Evolutionary conservation across 2,113 vertebrate genomes (phyloP).

Genomic region (Lamprotornis superbus): DNA sequence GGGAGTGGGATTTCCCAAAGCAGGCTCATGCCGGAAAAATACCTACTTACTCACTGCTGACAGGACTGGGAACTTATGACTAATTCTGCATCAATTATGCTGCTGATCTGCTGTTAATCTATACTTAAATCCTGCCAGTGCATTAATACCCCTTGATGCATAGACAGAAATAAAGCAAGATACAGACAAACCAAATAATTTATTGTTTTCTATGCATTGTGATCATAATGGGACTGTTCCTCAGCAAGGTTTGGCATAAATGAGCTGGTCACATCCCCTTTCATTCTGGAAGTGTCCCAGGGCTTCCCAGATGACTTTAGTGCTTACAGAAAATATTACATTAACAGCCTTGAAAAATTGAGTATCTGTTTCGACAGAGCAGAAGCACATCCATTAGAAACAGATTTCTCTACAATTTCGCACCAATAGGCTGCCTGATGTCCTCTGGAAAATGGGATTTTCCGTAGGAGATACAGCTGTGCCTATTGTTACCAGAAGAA

Average conservation of each 20-base stretch:
- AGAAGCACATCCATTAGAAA: background rate
- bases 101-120: background rate
- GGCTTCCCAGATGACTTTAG: background rate
- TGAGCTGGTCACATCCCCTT: background rate
- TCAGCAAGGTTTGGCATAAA: background rate
- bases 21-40: background rate
- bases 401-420: background rate
- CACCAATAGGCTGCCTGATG: background rate
- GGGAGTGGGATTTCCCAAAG: conserved; percentile 24
- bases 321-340: background rate
- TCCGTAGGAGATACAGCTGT: fast-evolving
- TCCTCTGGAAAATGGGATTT: background rate
- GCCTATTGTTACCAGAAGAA: background rate
- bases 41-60: background rate
- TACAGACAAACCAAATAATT: background rate
- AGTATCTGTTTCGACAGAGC: background rate
- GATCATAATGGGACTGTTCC: background rate
- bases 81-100: background rate
- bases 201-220: background rate
- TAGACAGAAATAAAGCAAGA: background rate
- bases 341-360: background rate
- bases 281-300: background rate
- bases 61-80: background rate
- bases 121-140: background rate
- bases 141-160: background rate